phyloP scores from a whole-genome alignment of 1,140 invertebrate species.

The Trypoxylus dichotomus region DNA sequence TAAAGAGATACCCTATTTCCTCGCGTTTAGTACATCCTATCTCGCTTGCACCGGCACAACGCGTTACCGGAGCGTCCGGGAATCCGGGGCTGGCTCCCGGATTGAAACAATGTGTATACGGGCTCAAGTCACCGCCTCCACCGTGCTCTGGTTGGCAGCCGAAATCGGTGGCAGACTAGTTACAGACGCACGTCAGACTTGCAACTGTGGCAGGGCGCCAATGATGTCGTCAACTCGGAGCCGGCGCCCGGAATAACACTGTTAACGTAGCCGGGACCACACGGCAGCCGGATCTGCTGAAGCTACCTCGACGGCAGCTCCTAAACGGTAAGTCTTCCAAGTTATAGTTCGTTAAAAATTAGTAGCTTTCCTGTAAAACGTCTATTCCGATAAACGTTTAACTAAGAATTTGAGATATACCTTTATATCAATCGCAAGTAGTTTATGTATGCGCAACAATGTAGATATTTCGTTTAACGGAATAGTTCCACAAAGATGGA shows the following conservation, averaged over 20 bases:
- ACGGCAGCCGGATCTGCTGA: slow-evolving; percentile 36
- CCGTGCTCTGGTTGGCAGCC: slow-evolving; percentile 41
- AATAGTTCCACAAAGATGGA: too few relatives aligned
- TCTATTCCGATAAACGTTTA: too few relatives aligned
- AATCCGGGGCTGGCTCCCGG: slow-evolving; percentile 25
- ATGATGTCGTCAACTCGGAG: slow-evolving; percentile 43
- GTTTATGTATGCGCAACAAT: too few relatives aligned
- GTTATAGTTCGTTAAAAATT: too few relatives aligned
- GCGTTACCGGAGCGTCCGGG: neutral
- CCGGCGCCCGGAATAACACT: slow-evolving; percentile 42
- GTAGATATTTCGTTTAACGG: too few relatives aligned
- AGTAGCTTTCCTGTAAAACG: too few relatives aligned
- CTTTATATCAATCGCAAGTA: too few relatives aligned
- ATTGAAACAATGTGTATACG: slow-evolving; percentile 46
- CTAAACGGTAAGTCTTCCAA: slow-evolving; percentile 32
- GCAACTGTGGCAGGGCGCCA: slow-evolving; percentile 49
- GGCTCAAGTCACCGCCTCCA: slow-evolving; percentile 39
- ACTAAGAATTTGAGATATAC: too few relatives aligned
- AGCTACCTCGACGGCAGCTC: slow-evolving; percentile 34
- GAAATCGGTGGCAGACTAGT: slow-evolving; percentile 38
- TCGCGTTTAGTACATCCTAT: neutral
- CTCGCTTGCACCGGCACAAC: neutral
- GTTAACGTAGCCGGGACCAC: slow-evolving; percentile 34
- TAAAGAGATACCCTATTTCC: neutral
- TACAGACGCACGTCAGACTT: slow-evolving; percentile 39